phyloP scores from a whole-genome alignment of 2,888 invertebrate genomes.

The Sipha maydis region DNA sequence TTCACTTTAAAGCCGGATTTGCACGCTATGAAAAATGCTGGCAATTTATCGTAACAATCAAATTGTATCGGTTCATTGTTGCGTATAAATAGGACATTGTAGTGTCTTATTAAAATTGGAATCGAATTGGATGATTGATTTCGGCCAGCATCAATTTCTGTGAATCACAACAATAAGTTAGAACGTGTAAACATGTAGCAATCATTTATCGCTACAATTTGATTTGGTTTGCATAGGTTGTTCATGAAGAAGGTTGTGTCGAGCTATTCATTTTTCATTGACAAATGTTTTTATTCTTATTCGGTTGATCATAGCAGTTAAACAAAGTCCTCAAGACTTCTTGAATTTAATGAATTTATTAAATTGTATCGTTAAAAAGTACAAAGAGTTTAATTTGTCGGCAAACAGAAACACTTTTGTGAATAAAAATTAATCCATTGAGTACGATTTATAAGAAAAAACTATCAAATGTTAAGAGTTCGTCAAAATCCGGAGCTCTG shows the following conservation, averaged over 20 bases:
- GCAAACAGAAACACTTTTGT: neutral
- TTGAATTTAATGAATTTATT: slow-evolving; percentile 22
- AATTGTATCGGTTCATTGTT: no score
- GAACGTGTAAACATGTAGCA: slow-evolving; percentile 45
- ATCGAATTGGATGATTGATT: neutral
- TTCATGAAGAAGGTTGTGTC: slow-evolving; percentile 37
- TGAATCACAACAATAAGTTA: slow-evolving; percentile 37
- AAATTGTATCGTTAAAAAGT: slow-evolving; percentile 7
- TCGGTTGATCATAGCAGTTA: neutral
- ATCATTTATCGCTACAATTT: slow-evolving; percentile 47
- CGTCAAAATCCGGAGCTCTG: slow-evolving; percentile 13
- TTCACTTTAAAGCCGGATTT: no score
- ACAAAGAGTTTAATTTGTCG: neutral
- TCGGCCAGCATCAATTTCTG: slow-evolving; percentile 44
- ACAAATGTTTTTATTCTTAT: slow-evolving; percentile 26
- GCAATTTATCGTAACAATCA: no score
- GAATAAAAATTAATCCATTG: neutral
- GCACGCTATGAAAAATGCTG: no score
- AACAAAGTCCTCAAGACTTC: neutral
- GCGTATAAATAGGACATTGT: no score
- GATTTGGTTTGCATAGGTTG: slow-evolving; percentile 47
- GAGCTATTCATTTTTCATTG: slow-evolving; percentile 38
- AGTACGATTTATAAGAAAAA: neutral
- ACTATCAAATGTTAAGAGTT: slow-evolving; percentile 23
- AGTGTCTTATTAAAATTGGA: no score